Percentiles rank a stretch among this genome's conserved stretches.
These are phyloP conservation scores for Aphis gossypii DNA, from an alignment of 1,140 invertebrate genomes.

Conservation along the genomic window DNA sequence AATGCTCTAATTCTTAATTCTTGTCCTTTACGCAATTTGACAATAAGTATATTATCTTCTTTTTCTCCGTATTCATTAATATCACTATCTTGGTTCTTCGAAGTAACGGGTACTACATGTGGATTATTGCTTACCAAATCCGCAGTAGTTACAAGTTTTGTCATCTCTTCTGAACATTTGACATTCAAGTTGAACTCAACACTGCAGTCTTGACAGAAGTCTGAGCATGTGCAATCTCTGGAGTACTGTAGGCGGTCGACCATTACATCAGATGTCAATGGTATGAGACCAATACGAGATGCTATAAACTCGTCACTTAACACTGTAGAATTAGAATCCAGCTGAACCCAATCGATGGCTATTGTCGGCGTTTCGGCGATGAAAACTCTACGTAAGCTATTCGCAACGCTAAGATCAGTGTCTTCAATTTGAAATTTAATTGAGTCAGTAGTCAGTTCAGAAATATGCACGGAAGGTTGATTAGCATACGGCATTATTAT, in stretches of 20 bases:
- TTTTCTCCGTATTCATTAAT: conserved; percentile 91
- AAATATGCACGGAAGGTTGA: conserved; percentile 94
- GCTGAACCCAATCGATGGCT: conserved; percentile 99
- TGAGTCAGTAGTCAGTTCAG: conserved; percentile 93
- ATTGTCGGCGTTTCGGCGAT: conserved; percentile 97
- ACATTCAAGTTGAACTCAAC: conserved; percentile 98
- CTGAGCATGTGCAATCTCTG: conserved; percentile 93
- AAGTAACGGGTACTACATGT: conserved; percentile 91
- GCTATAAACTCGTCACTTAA: conserved; percentile 98
- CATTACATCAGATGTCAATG: conserved; percentile 92
- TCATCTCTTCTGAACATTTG: conserved; percentile 92
- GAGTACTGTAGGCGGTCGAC: conserved; percentile 83
- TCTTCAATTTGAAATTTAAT: conserved; percentile 98
- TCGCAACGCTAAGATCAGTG: conserved; percentile 97
- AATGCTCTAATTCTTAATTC: conserved; percentile 95
- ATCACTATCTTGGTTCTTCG: conserved; percentile 87
- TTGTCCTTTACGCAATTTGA: conserved; percentile 97
- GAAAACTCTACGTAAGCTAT: conserved; percentile 94
- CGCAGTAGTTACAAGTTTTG: conserved; percentile 93
- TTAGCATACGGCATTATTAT: conserved; percentile 94
- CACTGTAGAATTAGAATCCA: conserved; percentile 98
- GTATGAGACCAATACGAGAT: conserved; percentile 96
- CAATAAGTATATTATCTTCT: conserved; percentile 92
- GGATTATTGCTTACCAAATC: conserved; percentile 92
- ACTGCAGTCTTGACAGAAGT: conserved; percentile 97